phyloP scores from a whole-genome alignment of 2,888 invertebrate genomes.

The Microctonus hyperodae region DNA sequence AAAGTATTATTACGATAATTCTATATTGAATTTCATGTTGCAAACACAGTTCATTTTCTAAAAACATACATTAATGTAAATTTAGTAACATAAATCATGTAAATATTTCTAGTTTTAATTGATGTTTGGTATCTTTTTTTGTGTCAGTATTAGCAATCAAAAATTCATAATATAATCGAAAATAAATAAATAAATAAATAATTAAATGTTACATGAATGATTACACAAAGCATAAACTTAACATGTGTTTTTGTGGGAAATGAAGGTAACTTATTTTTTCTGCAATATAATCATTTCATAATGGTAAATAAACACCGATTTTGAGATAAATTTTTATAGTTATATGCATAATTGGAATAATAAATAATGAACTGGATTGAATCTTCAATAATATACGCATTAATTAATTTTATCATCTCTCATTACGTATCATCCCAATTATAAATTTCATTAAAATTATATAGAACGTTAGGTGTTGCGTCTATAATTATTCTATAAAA shows the following conservation, averaged over 20 bases:
- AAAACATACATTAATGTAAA: neutral
- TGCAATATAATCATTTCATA: neutral
- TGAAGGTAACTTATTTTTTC: neutral
- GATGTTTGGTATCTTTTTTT: neutral
- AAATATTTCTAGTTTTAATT: neutral
- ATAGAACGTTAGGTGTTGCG: neutral
- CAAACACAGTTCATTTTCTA: neutral
- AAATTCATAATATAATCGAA: neutral
- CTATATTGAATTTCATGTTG: neutral
- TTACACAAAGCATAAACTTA: too few species aligned
- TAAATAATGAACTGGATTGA: neutral
- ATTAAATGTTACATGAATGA: too few species aligned
- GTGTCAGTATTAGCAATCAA: neutral
- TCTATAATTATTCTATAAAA: too few species aligned
- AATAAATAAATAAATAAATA: too few species aligned
- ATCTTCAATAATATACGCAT: neutral
- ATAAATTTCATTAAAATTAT: neutral
- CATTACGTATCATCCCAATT: neutral
- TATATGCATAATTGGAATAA: neutral
- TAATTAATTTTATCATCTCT: neutral
- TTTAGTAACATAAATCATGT: neutral
- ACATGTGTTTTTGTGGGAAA: neutral
- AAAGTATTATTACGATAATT: neutral
- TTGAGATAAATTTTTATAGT: neutral
- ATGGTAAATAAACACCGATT: neutral